Conservation (phyloP, 2,113 vertebrate genomes). For the Dipodomys spectabilis region DNA sequence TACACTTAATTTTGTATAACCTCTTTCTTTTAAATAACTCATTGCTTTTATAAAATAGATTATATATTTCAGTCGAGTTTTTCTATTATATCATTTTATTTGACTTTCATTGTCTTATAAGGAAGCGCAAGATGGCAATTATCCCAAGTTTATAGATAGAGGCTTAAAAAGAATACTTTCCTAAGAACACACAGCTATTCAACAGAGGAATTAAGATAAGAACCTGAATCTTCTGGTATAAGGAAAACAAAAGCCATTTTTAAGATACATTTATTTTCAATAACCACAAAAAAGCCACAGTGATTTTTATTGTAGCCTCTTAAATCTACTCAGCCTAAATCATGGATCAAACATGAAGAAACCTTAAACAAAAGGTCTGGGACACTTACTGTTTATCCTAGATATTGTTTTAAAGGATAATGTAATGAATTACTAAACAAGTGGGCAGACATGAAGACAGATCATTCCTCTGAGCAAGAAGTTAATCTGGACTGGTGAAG, state of each 20-base stretch:
- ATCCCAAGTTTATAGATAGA: conserved; percentile 6
- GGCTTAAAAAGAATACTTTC: not conserved
- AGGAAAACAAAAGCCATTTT: not conserved
- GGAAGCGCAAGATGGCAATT: not conserved
- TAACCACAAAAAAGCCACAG: not conserved
- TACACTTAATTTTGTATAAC: conserved; percentile 57
- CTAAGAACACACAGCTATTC: not conserved
- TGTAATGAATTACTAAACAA: not conserved
- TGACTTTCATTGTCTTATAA: not conserved
- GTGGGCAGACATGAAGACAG: not conserved
- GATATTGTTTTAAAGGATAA: not conserved
- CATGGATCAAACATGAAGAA: not conserved
- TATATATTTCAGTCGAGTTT: conserved; percentile 2
- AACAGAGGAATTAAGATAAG: not conserved
- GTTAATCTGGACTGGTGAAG: not conserved
- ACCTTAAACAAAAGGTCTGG: not conserved
- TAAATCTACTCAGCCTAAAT: not conserved
- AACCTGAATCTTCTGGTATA: conserved; percentile 22
- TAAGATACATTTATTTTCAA: conserved; percentile 36
- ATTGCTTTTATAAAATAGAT: conserved; percentile 45
- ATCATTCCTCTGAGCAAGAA: not conserved
- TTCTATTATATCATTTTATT: conserved; percentile 20
- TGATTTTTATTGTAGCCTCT: conserved; percentile 12
- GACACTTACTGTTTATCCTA: not conserved
- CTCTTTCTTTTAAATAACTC: conserved; percentile 50